Percentiles rank a stretch among this genome's conserved stretches.
phyloP scores from a whole-genome alignment of 2,113 vertebrate species.

The Phasianus colchicus region DNA sequence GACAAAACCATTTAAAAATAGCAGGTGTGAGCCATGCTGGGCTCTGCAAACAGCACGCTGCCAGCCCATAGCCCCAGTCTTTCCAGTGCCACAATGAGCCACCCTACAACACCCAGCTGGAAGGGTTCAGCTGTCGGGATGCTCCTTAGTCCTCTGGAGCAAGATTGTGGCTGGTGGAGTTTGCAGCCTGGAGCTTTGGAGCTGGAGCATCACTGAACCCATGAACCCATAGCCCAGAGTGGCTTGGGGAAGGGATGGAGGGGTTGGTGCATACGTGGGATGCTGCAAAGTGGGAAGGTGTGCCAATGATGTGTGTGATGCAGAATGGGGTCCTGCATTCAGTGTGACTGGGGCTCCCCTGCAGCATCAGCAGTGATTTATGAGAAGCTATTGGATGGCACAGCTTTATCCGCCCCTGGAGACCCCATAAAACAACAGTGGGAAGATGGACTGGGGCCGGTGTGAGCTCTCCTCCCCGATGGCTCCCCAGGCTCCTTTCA shows the following conservation, averaged over 20 bases:
- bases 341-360: not conserved
- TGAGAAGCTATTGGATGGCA: not conserved
- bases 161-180: not conserved
- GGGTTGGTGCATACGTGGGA: not conserved
- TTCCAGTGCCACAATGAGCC: not conserved
- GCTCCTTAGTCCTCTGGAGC: not conserved
- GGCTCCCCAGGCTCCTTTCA: slow-evolving; percentile 63
- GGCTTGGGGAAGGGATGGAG: not conserved
- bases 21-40: not conserved
- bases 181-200: fast-evolving
- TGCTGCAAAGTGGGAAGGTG: not conserved
- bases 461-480: slow-evolving; percentile 40
- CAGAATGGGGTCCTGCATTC: not conserved
- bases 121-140: not conserved
- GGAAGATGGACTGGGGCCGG: slow-evolving; percentile 57
- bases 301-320: not conserved
- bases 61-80: not conserved
- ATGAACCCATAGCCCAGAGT: not conserved
- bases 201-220: fast-evolving
- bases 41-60: not conserved
- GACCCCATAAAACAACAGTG: slow-evolving; percentile 57
- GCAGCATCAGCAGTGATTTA: slow-evolving; percentile 23
- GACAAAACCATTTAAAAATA: not conserved
- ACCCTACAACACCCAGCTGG: not conserved
- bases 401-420: slow-evolving; percentile 66